Conservation (phyloP, 2,113 vertebrate species). For the Bambusicola thoracicus region DNA sequence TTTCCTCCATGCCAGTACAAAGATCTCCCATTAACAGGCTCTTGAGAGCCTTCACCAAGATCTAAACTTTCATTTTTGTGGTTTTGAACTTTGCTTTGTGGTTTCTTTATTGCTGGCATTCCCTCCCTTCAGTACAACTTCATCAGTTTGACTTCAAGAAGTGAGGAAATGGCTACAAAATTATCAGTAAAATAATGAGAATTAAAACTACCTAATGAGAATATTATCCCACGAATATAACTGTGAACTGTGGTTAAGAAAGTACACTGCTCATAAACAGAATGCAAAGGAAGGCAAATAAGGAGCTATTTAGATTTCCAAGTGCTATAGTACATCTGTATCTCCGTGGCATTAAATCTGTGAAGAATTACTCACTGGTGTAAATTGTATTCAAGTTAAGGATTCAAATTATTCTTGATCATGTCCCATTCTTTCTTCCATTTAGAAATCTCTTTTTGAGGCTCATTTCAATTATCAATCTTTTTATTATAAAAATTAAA, state of each 20-base stretch:
- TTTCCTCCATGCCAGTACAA: neutral
- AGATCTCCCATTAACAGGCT: neutral
- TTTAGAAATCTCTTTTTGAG: slow-evolving; percentile 44
- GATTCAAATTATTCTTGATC: slow-evolving; percentile 47
- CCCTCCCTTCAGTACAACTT: neutral
- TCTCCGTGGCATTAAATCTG: neutral
- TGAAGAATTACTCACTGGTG: neutral
- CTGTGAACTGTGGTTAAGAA: neutral
- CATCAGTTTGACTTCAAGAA: neutral
- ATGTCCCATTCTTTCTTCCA: slow-evolving; percentile 12
- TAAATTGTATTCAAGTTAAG: neutral
- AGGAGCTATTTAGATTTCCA: neutral
- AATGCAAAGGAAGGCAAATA: neutral
- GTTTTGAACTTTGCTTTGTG: neutral
- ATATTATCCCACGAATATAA: neutral
- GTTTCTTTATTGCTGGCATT: neutral
- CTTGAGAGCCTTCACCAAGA: neutral
- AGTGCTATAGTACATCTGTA: neutral
- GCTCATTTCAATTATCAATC: slow-evolving; percentile 50
- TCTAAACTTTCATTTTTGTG: neutral
- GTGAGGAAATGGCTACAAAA: neutral
- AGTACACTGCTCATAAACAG: neutral
- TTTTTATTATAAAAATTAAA: slow-evolving; percentile 71
- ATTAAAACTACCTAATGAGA: neutral
- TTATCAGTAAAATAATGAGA: neutral